Evolutionary conservation across 1,140 invertebrate species (phyloP).

Genomic region (Solenopsis invicta): DNA sequence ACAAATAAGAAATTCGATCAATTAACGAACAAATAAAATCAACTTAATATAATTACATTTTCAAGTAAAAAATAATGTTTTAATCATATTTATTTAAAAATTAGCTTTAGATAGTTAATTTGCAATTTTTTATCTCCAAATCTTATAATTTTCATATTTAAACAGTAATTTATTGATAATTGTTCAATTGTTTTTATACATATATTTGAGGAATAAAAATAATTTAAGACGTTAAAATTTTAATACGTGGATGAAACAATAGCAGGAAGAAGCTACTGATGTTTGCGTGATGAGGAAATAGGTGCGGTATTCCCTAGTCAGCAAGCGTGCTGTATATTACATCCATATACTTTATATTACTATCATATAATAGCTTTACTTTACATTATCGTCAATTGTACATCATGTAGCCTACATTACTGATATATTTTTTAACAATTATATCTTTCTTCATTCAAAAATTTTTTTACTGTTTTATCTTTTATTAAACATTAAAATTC

Average conservation of each 20-base stretch:
- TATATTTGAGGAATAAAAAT: neutral
- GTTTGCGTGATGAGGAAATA: constrained; percentile 22
- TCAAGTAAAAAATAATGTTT: too few species aligned
- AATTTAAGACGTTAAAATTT: neutral
- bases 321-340: neutral
- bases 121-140: too few species aligned
- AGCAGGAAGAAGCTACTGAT: neutral
- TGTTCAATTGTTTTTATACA: neutral
- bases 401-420: too few species aligned
- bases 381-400: neutral
- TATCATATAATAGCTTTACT: too few species aligned
- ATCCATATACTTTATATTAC: neutral
- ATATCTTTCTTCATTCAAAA: neutral
- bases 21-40: too few species aligned
- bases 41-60: too few species aligned
- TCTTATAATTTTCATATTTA: too few species aligned
- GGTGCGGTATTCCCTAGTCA: neutral
- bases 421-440: neutral
- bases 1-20: too few species aligned
- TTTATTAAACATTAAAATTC: neutral
- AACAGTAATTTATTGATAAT: too few species aligned
- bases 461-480: neutral
- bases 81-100: too few species aligned
- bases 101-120: too few species aligned
- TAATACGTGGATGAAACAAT: neutral